Evolutionary conservation across 2,888 invertebrate genomes (phyloP).

Genomic region (Lysandra coridon): DNA sequence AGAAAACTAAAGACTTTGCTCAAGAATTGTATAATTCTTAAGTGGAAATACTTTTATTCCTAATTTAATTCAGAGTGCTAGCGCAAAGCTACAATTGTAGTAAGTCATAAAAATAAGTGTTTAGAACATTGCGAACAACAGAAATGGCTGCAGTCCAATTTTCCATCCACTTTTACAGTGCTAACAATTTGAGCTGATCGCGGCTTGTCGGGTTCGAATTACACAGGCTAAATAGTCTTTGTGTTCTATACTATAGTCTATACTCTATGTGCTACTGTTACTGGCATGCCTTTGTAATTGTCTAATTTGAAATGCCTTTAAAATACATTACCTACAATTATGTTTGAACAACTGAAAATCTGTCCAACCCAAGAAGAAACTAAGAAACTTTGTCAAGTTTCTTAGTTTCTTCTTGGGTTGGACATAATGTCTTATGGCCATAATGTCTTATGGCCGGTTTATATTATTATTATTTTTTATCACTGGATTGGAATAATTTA

Average conservation of each 20-base stretch:
- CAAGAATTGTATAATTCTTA: not conserved
- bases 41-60: not conserved
- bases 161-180: not conserved
- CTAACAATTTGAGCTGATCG: slow-evolving; percentile 1
- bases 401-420: too few species aligned
- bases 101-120: slow-evolving; percentile 17
- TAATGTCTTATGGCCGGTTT: too few species aligned
- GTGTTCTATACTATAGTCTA: not conserved
- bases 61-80: not conserved
- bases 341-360: too few species aligned
- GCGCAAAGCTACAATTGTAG: not conserved
- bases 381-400: not conserved
- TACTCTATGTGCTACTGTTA: not conserved
- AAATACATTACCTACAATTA: too few species aligned
- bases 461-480: too few species aligned
- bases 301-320: not conserved
- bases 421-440: too few species aligned
- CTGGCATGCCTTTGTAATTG: not conserved
- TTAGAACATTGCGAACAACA: slow-evolving; percentile 17
- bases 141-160: slow-evolving; percentile 32
- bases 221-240: not conserved
- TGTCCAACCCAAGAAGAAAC: too few species aligned
- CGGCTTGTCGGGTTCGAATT: not conserved
- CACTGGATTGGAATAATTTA: too few species aligned
- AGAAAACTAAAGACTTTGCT: not conserved